Conservation (phyloP, 2,113 vertebrate genomes). For the Mus pahari region DNA sequence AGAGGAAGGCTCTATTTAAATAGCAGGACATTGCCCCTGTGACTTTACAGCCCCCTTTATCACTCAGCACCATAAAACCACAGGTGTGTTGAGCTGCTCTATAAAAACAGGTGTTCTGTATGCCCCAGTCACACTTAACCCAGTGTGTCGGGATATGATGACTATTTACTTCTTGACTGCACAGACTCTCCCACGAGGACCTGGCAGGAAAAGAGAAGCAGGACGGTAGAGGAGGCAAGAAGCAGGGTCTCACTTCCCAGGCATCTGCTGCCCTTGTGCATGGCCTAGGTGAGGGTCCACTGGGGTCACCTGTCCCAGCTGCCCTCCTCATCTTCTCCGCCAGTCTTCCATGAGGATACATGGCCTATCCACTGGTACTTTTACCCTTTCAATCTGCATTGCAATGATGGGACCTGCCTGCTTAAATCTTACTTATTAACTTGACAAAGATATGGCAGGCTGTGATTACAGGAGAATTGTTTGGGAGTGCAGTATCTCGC, state of each 20-base stretch:
- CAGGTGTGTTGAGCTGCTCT: constrained; percentile 63
- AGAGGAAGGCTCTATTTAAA: constrained; percentile 59
- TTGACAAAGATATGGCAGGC: constrained; percentile 82
- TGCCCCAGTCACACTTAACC: background rate
- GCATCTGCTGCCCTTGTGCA: background rate
- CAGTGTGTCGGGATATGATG: background rate
- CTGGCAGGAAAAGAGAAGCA: background rate
- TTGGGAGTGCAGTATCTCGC: constrained; percentile 90
- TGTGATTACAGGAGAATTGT: constrained; percentile 86
- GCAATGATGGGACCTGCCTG: constrained; percentile 59
- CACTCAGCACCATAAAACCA: constrained; percentile 50
- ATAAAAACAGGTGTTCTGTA: constrained; percentile 54
- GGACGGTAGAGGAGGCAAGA: background rate
- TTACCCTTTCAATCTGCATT: constrained; percentile 42
- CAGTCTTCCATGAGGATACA: background rate
- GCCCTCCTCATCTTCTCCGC: background rate
- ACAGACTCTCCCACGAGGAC: background rate
- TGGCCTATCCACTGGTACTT: background rate
- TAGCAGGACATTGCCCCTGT: constrained; percentile 38
- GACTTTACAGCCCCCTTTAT: constrained; percentile 65
- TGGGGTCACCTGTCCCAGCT: constrained; percentile 14
- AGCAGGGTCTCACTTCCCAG: background rate
- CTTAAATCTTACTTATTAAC: constrained; percentile 86
- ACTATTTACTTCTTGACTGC: background rate
- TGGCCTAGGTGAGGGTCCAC: background rate